Evolutionary conservation across 2,797 vertebrate genomes (phyloP).

Genomic region (Propithecus perrieri): DNA sequence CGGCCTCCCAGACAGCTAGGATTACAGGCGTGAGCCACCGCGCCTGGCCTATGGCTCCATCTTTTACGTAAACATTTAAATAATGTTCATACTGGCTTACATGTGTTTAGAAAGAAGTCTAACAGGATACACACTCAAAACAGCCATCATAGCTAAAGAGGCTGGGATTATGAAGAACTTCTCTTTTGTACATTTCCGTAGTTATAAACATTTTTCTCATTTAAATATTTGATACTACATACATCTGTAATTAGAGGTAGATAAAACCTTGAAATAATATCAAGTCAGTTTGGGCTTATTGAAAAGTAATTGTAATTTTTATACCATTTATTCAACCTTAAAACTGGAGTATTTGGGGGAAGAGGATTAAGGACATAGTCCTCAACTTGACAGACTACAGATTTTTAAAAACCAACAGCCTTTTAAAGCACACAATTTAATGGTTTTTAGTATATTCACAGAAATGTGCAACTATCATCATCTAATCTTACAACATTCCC

Average conservation of each 20-base stretch:
- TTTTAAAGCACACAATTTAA: neutral
- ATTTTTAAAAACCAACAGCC: neutral
- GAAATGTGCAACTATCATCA: neutral
- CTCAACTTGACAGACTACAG: neutral
- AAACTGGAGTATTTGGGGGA: neutral
- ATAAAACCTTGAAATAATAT: neutral
- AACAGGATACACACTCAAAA: neutral
- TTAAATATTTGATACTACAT: neutral
- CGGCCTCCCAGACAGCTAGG: too few species aligned
- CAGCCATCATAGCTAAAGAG: neutral
- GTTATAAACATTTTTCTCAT: slow-evolving; percentile 2
- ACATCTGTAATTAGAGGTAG: neutral
- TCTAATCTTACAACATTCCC: neutral
- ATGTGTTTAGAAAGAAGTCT: neutral
- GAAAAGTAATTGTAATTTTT: neutral
- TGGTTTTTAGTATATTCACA: neutral
- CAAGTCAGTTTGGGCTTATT: neutral
- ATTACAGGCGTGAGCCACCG: too few species aligned
- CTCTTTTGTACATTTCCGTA: neutral
- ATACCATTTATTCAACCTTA: neutral
- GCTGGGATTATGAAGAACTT: neutral
- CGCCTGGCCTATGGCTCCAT: neutral
- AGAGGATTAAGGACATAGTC: neutral
- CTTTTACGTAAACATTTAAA: neutral
- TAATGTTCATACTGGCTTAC: neutral